phyloP scores from a whole-genome alignment of 2,797 vertebrate species.

The Ptychobarbus kaznakovi region DNA sequence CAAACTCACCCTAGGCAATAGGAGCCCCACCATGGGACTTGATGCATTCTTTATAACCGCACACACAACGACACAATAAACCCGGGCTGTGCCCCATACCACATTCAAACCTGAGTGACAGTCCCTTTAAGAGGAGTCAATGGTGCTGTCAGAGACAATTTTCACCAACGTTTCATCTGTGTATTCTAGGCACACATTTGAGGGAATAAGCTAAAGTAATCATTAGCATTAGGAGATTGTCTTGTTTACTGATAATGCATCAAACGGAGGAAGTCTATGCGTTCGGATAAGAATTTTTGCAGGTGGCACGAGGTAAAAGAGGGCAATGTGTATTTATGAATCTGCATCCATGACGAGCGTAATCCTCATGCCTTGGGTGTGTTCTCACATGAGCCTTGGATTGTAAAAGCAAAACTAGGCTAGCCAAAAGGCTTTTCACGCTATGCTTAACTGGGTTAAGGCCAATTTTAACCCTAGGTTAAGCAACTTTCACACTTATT shows the following conservation, averaged over 20 bases:
- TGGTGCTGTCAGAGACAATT: conserved; percentile 62
- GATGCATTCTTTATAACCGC: conserved; percentile 53
- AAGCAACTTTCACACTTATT: conserved; percentile 29
- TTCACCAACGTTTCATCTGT: conserved; percentile 56
- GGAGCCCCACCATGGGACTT: conserved; percentile 38
- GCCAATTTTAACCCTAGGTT: conserved; percentile 30
- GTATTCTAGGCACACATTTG: conserved; percentile 48
- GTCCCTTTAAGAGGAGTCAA: conserved; percentile 64
- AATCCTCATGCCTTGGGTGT: conserved; percentile 9
- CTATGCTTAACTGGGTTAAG: conserved; percentile 25
- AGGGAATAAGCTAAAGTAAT: conserved; percentile 49
- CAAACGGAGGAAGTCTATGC: background rate
- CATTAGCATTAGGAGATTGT: conserved; percentile 32
- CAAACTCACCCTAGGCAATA: conserved; percentile 49
- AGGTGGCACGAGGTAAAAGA: background rate
- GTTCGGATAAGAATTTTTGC: background rate
- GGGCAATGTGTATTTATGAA: background rate
- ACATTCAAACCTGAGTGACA: conserved; percentile 57
- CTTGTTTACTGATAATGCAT: conserved; percentile 16
- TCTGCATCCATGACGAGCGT: conserved; percentile 19
- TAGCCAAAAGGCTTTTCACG: conserved; percentile 23
- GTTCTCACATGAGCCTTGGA: conserved; percentile 1
- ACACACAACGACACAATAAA: conserved; percentile 35
- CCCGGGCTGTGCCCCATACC: conserved; percentile 34
- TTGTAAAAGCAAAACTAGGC: background rate